phyloP scores from a whole-genome alignment of 2,113 vertebrate genomes.

The Podilymbus podiceps region DNA sequence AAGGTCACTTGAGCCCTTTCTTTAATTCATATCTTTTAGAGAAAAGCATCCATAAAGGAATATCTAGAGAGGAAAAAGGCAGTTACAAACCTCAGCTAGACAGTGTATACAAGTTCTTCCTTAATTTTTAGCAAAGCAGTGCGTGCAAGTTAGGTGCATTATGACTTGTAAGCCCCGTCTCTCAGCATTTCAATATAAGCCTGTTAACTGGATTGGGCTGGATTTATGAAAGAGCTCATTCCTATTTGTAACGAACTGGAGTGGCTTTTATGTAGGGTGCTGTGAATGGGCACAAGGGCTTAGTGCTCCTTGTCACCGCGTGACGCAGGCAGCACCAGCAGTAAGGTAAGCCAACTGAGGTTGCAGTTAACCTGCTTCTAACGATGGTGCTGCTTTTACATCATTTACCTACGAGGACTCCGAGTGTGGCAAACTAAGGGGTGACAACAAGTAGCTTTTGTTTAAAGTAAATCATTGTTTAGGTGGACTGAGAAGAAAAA shows the following conservation, averaged over 20 bases:
- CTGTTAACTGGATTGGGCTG: slow-evolving; percentile 42
- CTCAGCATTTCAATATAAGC: slow-evolving; percentile 30
- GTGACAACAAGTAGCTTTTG: not conserved
- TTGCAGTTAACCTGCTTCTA: not conserved
- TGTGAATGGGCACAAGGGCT: not conserved
- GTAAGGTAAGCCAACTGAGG: not conserved
- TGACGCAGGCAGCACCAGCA: not conserved
- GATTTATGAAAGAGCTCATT: not conserved
- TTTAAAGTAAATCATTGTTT: not conserved
- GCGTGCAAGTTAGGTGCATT: not conserved
- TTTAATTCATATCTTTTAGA: not conserved
- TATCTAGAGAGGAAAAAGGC: not conserved
- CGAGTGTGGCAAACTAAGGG: not conserved
- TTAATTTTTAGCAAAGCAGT: not conserved
- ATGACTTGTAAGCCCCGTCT: not conserved
- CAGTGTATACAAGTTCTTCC: accelerated
- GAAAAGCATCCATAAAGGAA: not conserved
- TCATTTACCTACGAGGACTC: accelerated
- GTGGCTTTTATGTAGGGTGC: slow-evolving; percentile 1
- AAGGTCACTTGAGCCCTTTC: not conserved
- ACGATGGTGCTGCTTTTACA: not conserved
- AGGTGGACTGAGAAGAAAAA: not conserved
- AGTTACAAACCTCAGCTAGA: not conserved
- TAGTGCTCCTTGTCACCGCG: not conserved
- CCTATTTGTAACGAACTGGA: slow-evolving; percentile 33